phyloP scores from a whole-genome alignment of 2,888 invertebrate species.

The Apotomis capreana region DNA sequence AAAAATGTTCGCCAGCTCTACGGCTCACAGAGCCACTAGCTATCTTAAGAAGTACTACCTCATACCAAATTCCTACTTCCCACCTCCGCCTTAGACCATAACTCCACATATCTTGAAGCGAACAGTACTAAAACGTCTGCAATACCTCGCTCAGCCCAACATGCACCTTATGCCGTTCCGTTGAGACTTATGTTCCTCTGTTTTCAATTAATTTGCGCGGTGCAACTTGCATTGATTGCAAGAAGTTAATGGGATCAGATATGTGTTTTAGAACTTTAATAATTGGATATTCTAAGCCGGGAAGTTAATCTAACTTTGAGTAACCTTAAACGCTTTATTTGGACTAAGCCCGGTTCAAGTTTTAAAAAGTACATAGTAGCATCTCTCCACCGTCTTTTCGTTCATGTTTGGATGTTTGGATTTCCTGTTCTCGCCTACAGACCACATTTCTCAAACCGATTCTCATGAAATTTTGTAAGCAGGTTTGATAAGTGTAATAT shows the following conservation, averaged over 20 bases:
- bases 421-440: no score
- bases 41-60: neutral
- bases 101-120: conserved; percentile 18
- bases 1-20: no score
- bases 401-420: no score
- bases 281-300: neutral
- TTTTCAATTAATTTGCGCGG: neutral
- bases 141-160: neutral
- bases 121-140: conserved; percentile 8
- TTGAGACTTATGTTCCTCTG: neutral
- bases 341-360: no score
- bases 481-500: no score
- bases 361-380: no score
- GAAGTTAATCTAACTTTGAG: neutral
- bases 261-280: conserved; percentile 1
- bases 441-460: no score
- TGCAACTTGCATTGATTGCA: conserved; percentile 3
- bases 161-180: neutral
- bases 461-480: no score
- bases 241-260: conserved; percentile 4
- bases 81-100: conserved; percentile 15
- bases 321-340: neutral
- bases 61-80: conserved; percentile 10
- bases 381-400: no score
- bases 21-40: no score